Evolutionary conservation across 2,113 vertebrate genomes (phyloP).

Genomic region (Phoenicopterus ruber): DNA sequence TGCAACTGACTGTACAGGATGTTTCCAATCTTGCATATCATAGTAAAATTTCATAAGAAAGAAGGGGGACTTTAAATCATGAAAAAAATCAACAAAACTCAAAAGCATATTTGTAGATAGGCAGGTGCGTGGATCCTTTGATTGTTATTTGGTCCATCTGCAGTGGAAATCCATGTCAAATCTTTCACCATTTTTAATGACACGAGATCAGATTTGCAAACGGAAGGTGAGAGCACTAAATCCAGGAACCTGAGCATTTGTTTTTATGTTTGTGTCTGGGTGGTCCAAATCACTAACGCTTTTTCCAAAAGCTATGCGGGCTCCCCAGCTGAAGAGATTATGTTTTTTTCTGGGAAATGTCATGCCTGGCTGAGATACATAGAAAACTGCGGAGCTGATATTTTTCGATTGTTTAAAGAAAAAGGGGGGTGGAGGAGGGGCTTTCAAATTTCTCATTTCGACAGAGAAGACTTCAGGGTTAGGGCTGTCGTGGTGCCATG

Average conservation of each 20-base stretch:
- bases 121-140: not conserved
- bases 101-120: not conserved
- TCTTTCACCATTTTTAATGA: not conserved
- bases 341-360: not conserved
- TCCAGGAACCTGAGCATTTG: not conserved
- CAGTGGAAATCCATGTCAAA: not conserved
- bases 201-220: not conserved
- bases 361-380: rapidly evolving
- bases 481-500: not conserved
- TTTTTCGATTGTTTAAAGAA: not conserved
- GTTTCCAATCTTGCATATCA: not conserved
- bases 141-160: not conserved
- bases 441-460: not conserved
- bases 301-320: not conserved
- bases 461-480: not conserved
- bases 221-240: not conserved
- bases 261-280: not conserved
- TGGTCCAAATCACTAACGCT: not conserved
- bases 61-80: not conserved
- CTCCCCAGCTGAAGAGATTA: not conserved
- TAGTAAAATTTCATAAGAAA: not conserved
- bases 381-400: not conserved
- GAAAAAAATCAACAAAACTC: not conserved
- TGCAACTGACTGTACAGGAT: not conserved
- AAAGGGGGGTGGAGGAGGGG: rapidly evolving